Evolutionary conservation across 2,888 invertebrate genomes (phyloP), one percentile per base, ranked within the genome.

Genomic region (Dorcus parallelipipedus): DNA sequence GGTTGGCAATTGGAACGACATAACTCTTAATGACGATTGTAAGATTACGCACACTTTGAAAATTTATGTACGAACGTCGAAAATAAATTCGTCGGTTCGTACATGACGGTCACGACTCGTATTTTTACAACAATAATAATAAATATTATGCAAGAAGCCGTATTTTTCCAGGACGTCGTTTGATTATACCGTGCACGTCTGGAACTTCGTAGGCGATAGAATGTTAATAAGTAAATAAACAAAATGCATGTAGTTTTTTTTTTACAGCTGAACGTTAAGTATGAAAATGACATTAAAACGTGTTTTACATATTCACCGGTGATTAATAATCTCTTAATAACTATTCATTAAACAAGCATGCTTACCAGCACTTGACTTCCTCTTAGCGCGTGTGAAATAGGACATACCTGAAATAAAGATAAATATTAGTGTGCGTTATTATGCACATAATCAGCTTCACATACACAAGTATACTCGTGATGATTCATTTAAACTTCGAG

Each of bases 251-350:
- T 51, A 49, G 49, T 53, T 49, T 52, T 49, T 48, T 14, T 53
- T 58, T 53, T 58, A 49, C 43, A 10, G 42, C 49, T 49, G 38
- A 2, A 47, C 23, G 49, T 14, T 42, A 52, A 52, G 52, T 52
- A 58, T 53, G 58, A 58, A 58, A 58, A 52, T 43, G 52, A 58
- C 58, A 53, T 42, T 43, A 42, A 49, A 58, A 52, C 49, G 42
- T 53, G 53, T 53, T 53, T 53, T 9, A 49, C 58, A 52, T 52
- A 53, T 47, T 47, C 39, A 47, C 45, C 10, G 38, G 52, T 52
- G 42, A 53, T 58, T 58, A 58, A 58, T 52, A 41, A 58, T 53
- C 51, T 52, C 42, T 39, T 57, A 57, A 57, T 52, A 52, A 52
- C 47, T 43, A 47, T 56, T 38, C 38, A 52, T 56, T 56, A 51